Base-by-base conservation (phyloP, 2,113 vertebrate genomes). In the Ictalurus furcatus region DNA sequence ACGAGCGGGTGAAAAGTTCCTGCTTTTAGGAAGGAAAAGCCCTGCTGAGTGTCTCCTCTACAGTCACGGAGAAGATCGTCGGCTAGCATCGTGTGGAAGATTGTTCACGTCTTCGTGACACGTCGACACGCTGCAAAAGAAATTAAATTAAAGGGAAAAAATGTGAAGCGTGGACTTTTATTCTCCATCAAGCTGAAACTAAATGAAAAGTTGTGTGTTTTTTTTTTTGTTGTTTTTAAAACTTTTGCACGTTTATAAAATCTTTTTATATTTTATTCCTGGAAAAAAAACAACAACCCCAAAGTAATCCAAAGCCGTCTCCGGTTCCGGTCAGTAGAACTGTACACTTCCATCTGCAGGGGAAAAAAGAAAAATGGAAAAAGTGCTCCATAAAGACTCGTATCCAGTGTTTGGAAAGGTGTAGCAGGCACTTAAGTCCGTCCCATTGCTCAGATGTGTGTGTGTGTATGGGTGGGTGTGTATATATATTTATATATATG, bases 401-500 rank as follows among this genome's bases (percentile, higher is more conserved):
- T 93, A 87, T 92, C 90, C 92, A 93, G 93, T 93, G 89, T 96
- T 92, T 92, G 90, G 90, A 96, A 95, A 95, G 90, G 92, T 92
- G 92, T 94, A 92, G 93, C 94, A 96, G 95, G 95, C 95, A 95
- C 95, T 96, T 96, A 85, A 93, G 94, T 96, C 94, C 91, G 91
- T 92, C 94, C 90, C 92, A 88, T 92, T 76, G 84, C 83, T 88
- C 87, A 91, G 90, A 89, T 92, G 90, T 92, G 88, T 90, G 88
- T 90, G 89, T 91, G 91, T 92, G 91, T 89, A 78, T 74, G 90
- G 90, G 78, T 91, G 25, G 7, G 13, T 91, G 89, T 92, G 87
- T 90, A 89, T 92, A 91, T 90, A 91, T 90, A 88, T 90, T 44
- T 90, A 73, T 92, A 2, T 92, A 89, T 92, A 90, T 54, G 69